Evolutionary conservation across 1,140 invertebrate species (phyloP).

Genomic region (Zeugodacus cucurbitae): DNA sequence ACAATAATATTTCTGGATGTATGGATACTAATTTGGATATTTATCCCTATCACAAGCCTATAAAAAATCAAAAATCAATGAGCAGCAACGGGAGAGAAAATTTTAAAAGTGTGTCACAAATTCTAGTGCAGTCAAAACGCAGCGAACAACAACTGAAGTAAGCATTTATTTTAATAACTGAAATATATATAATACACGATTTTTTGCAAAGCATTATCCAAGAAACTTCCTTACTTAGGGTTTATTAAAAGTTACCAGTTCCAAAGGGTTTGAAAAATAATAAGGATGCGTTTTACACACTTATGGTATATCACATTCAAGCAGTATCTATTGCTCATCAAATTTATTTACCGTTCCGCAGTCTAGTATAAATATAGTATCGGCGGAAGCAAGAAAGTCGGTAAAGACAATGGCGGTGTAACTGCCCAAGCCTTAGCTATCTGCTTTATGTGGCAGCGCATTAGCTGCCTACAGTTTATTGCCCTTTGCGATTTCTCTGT

Average conservation of each 20-base stretch:
- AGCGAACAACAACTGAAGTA: neutral
- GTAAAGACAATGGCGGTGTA: neutral
- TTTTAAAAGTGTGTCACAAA: conserved; percentile 13
- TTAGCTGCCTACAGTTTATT: neutral
- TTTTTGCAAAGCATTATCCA: too few species aligned
- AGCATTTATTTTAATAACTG: too few species aligned
- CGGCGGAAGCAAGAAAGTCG: conserved; percentile 4
- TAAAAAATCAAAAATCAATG: neutral
- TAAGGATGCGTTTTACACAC: too few species aligned
- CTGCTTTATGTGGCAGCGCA: neutral
- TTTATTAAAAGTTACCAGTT: too few species aligned
- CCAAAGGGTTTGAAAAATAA: too few species aligned
- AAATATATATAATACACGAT: too few species aligned
- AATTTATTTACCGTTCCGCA: neutral
- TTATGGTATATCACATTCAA: too few species aligned
- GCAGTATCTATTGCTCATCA: neutral
- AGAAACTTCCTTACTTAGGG: too few species aligned
- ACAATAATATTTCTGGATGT: too few species aligned
- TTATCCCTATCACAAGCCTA: too few species aligned
- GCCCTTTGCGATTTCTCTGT: neutral
- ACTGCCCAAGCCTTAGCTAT: neutral
- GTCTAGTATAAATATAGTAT: neutral
- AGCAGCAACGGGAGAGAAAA: neutral
- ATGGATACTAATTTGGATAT: too few species aligned
- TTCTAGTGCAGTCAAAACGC: neutral